Base-by-base conservation (phyloP, 1,140 invertebrate species). In the Cecropterus lyciades region DNA sequence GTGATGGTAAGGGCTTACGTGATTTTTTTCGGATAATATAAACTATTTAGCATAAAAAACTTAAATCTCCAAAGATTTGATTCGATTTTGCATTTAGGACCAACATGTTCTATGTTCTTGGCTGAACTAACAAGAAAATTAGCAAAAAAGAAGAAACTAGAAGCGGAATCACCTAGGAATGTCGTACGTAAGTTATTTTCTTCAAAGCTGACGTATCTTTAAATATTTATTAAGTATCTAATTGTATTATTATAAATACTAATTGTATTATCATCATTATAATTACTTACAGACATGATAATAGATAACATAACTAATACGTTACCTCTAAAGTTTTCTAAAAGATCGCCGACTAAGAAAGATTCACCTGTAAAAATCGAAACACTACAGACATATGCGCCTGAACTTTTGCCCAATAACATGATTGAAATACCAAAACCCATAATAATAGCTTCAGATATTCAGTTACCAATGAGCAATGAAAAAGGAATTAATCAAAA, bases 61-160 rank as follows among this genome's bases (percentile, higher is more conserved):
- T n/a, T n/a, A n/a, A n/a, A n/a, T n/a, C n/a, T n/a, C n/a, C n/a
- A n/a, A n/a, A n/a, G n/a, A n/a, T n/a, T n/a, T n/a, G n/a, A n/a
- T n/a, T n/a, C n/a, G n/a, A n/a, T 16, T 70, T 40, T 64, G 27
- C 33, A 59, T 66, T 16, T 33, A 91, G 88, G 88, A 16, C 82
- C 82, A 20, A 80, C 82, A 9, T 91, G 88, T 73, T 88, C 87
- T 5, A 87, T 82, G 82, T 91, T 88, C 66, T 65, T 91, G n/a
- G 76, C 82, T 14, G 87, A 89, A 66, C 56, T 91, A 17, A 77
- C 83, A 13, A 77, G 78, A 72, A 89, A 82, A 70, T 62, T 91
- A 20, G 80, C 77, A 5, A 68, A 65, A 0, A 88, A 83, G 75
- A 88, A 80, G 64, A 85, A 78, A 59, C 68, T 81, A 66, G 82